A percentile compares a stretch with the other conserved stretches of the same genome.
These are phyloP conservation scores for Ectropis crepuscularia DNA, from an alignment of 2,888 invertebrate species.

Conservation along the genomic window DNA sequence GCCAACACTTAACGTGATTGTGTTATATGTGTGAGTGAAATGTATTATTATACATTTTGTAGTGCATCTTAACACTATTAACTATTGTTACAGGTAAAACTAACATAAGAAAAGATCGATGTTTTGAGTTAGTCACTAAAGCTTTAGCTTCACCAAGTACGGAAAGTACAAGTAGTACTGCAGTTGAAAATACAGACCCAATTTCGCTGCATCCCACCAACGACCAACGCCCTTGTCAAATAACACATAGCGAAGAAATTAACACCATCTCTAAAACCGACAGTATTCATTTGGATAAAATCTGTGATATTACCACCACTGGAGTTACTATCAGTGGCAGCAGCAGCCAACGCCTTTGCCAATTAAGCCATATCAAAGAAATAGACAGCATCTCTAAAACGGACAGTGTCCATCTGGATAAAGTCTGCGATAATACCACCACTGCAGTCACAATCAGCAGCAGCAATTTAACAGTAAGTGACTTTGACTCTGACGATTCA, in stretches of 20 bases:
- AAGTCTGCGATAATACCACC: conserved; percentile 15
- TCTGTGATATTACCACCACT: conserved; percentile 13
- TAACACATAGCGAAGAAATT: conserved; percentile 25
- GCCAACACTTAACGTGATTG: not conserved
- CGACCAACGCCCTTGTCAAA: conserved; percentile 18
- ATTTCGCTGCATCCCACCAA: conserved; percentile 12
- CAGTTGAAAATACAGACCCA: conserved; percentile 1
- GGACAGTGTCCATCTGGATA: conserved; percentile 1
- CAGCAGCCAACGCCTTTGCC: too few species aligned
- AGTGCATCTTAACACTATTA: not conserved
- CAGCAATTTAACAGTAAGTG: conserved; percentile 9
- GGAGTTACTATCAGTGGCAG: conserved; percentile 9
- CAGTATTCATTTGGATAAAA: conserved; percentile 2
- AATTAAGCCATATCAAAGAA: conserved; percentile 26
- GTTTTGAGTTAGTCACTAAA: conserved; percentile 25
- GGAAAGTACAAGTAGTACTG: conserved; percentile 8
- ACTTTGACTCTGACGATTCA: conserved; percentile 25
- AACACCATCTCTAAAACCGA: conserved; percentile 16
- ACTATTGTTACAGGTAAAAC: conserved; percentile 13
- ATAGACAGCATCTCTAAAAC: conserved; percentile 17
- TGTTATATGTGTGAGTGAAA: too few species aligned
- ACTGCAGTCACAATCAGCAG: conserved; percentile 11
- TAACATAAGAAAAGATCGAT: conserved; percentile 25
- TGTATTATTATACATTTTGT: not conserved
- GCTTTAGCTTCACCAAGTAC: conserved; percentile 27